Conservation (phyloP, 2,888 invertebrate species). For the Cosmorhoe ocellata region DNA sequence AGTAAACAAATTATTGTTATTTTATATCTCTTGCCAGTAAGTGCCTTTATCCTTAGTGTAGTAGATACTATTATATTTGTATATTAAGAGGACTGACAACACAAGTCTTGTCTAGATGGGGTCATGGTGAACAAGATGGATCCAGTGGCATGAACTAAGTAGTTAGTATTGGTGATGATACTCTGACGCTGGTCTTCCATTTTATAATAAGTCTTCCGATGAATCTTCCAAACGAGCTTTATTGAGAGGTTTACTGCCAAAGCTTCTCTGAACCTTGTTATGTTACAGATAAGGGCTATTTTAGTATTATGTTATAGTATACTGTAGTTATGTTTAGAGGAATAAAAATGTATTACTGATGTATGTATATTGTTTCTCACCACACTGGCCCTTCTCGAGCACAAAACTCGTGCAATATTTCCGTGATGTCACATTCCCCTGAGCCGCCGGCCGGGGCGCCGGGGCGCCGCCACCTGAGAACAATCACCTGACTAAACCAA, state of each 20-base stretch:
- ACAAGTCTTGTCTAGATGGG: too few species aligned
- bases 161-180: too few species aligned
- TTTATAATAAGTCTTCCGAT: conserved; percentile 32
- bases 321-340: conserved; percentile 11
- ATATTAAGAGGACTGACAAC: too few species aligned
- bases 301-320: conserved; percentile 15
- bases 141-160: too few species aligned
- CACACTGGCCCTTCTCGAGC: too few species aligned
- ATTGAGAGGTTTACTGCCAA: conserved; percentile 27
- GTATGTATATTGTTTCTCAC: not conserved
- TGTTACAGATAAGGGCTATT: conserved; percentile 10
- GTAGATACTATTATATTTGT: too few species aligned
- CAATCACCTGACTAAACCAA: conserved; percentile 14
- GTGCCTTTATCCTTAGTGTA: conserved; percentile 41
- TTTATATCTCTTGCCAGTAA: conserved; percentile 53
- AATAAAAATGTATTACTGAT: conserved; percentile 15
- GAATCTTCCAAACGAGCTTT: conserved; percentile 26
- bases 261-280: conserved; percentile 21
- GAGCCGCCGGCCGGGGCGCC: too few species aligned
- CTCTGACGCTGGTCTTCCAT: conserved; percentile 1
- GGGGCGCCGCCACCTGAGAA: too few species aligned
- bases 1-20: conserved; percentile 12
- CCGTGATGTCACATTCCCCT: too few species aligned
- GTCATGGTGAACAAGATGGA: too few species aligned
- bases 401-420: too few species aligned